Conservation (phyloP, 2,113 vertebrate genomes). For the Octodon degus region DNA sequence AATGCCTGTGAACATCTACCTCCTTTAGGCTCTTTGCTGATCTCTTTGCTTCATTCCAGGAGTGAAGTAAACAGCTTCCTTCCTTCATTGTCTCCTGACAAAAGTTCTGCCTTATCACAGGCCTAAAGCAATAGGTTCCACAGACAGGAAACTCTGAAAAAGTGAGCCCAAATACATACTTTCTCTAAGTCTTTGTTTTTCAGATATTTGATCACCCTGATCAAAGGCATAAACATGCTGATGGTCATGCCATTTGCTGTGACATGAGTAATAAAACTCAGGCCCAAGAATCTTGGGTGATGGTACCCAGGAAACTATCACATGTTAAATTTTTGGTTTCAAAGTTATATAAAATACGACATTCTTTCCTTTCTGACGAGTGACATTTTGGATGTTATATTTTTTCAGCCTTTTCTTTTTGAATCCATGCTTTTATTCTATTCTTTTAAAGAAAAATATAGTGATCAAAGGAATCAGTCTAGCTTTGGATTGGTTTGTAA, state of each 20-base stretch:
- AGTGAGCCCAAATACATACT: not conserved
- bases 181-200: not conserved
- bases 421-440: not conserved
- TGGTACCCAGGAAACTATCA: not conserved
- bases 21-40: not conserved
- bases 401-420: not conserved
- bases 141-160: not conserved
- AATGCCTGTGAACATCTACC: not conserved
- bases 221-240: not conserved
- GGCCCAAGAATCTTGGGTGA: not conserved
- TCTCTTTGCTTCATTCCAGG: not conserved
- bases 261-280: not conserved
- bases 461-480: not conserved
- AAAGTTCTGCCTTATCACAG: not conserved
- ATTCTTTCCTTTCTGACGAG: not conserved
- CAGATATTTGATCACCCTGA: not conserved
- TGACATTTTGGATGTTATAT: not conserved
- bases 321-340: not conserved
- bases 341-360: not conserved
- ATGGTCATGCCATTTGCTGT: not conserved
- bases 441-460: conserved; percentile 5
- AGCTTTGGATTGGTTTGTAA: not conserved
- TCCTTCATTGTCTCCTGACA: not conserved
- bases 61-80: not conserved
- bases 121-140: not conserved